Conservation (phyloP, 92 coral and sea anemone species). For the Porites divaricata region DNA sequence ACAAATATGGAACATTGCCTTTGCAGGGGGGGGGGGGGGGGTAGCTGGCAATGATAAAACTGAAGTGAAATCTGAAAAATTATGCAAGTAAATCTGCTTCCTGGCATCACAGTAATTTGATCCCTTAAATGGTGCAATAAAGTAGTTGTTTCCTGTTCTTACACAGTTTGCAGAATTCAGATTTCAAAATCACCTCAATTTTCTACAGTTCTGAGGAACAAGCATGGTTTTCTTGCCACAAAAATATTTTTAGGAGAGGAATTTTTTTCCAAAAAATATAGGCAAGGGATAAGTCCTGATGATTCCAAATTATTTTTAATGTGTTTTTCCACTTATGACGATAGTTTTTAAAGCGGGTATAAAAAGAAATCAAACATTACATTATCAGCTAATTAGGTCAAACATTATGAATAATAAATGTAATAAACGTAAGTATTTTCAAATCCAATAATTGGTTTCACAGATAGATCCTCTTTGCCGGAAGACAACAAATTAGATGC, state of each 20-base stretch:
- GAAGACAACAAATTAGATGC: background rate
- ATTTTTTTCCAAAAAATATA: too few species aligned
- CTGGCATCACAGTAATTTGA: background rate
- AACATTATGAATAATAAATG: conserved; percentile 4
- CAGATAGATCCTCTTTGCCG: background rate
- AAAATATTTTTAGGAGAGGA: too few species aligned
- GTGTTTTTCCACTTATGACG: background rate
- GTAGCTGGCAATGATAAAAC: too few species aligned
- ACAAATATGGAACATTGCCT: too few species aligned
- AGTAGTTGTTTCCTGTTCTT: too few species aligned
- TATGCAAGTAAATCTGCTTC: background rate
- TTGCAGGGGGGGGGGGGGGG: too few species aligned
- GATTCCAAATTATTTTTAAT: background rate
- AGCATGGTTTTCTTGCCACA: too few species aligned
- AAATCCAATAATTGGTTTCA: conserved; percentile 21
- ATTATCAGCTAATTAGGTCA: conserved; percentile 7
- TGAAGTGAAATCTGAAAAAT: background rate
- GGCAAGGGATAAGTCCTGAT: too few species aligned
- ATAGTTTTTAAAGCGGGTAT: background rate
- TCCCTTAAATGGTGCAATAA: background rate
- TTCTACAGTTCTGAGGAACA: too few species aligned
- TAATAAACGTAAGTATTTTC: background rate
- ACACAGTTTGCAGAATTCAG: too few species aligned
- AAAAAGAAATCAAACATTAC: background rate
- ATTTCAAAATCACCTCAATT: too few species aligned